These are phyloP conservation scores for Pygoscelis antarcticus DNA, from an alignment of 2,113 vertebrate species.

Conservation along the genomic window DNA sequence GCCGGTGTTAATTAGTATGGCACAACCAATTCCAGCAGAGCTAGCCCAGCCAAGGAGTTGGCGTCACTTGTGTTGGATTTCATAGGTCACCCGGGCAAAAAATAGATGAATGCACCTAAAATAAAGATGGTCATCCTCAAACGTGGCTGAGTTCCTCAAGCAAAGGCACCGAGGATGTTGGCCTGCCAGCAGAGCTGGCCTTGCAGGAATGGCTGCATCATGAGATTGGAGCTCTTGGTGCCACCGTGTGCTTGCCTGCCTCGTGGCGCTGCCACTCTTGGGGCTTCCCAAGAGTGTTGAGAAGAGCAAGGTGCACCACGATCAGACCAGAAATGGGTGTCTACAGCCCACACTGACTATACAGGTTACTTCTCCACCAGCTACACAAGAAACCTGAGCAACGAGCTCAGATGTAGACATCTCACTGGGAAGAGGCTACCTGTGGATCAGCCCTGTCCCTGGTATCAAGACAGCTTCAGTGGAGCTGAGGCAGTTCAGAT, in stretches of 20 bases:
- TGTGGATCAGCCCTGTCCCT: neutral
- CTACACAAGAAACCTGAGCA: neutral
- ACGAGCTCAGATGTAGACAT: neutral
- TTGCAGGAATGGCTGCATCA: neutral
- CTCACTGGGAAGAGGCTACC: neutral
- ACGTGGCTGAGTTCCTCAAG: fast-evolving
- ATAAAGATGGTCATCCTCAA: neutral
- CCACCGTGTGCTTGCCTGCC: neutral
- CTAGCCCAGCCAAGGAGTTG: neutral
- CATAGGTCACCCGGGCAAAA: neutral
- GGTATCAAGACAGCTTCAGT: neutral
- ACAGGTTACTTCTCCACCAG: neutral
- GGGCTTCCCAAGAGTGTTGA: neutral
- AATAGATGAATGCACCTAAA: neutral
- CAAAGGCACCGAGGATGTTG: neutral
- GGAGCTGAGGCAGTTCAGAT: neutral
- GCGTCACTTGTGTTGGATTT: neutral
- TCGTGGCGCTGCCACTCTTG: neutral
- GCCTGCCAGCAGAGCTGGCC: neutral
- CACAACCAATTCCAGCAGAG: neutral
- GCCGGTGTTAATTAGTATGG: neutral
- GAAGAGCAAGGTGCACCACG: neutral
- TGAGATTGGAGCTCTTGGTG: fast-evolving
- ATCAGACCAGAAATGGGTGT: neutral
- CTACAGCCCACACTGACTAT: neutral